Evolutionary conservation across 2,113 vertebrate genomes (phyloP).

Genomic region (Columba janthina): DNA sequence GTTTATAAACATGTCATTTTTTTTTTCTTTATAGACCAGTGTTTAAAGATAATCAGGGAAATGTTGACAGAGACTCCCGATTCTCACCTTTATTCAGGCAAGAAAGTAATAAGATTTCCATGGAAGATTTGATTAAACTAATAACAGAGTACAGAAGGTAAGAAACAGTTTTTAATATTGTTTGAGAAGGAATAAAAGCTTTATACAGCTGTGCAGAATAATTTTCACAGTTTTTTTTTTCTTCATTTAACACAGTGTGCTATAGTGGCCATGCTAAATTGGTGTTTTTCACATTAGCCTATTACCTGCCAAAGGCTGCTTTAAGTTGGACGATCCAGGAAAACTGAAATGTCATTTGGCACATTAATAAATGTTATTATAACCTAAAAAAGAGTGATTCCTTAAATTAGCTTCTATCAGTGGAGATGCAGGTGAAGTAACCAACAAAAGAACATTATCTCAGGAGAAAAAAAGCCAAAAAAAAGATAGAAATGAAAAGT

Average conservation of each 20-base stretch:
- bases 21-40: constrained; percentile 80
- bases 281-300: constrained; percentile 26
- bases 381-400: not conserved
- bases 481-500: not conserved
- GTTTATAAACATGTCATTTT: not conserved
- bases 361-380: not conserved
- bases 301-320: not conserved
- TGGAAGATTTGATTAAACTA: constrained; percentile 93
- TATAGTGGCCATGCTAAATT: not conserved
- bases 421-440: not conserved
- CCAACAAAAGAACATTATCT: not conserved
- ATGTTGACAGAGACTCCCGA: constrained; percentile 91
- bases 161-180: not conserved
- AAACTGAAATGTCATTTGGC: not conserved
- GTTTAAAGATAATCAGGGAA: constrained; percentile 96
- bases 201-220: not conserved
- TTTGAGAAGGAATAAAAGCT: not conserved
- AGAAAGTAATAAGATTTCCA: constrained; percentile 94
- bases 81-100: constrained; percentile 97
- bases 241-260: not conserved
- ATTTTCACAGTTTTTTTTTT: not conserved
- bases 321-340: constrained; percentile 3
- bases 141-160: constrained; percentile 93
- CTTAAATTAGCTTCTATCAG: not conserved
- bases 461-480: not conserved